Evolutionary conservation across 2,113 vertebrate genomes (phyloP).

Genomic region (Scalopus aquaticus): DNA sequence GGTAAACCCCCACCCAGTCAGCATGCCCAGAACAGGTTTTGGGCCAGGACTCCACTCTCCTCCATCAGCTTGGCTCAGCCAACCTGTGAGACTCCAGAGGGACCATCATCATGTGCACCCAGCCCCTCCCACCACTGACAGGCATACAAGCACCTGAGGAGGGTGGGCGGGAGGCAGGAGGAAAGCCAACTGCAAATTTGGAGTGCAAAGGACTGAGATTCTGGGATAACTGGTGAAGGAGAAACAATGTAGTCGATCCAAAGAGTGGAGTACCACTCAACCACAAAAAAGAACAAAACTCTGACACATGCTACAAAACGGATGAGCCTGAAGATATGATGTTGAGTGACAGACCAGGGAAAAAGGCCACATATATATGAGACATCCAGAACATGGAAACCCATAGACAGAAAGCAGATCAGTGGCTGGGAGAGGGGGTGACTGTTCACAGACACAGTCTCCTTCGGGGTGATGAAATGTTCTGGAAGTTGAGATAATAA

Average conservation of each 20-base stretch:
- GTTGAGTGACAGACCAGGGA: no score
- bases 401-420: no score
- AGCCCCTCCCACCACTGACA: no score
- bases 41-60: not conserved
- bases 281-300: not conserved
- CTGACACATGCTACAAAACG: not conserved
- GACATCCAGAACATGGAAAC: no score
- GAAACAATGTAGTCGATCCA: not conserved
- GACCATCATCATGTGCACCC: fast-evolving
- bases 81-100: not conserved
- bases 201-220: not conserved
- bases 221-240: not conserved
- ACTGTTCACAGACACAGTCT: not conserved
- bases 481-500: not conserved
- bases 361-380: no score
- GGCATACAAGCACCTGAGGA: no score
- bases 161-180: not conserved
- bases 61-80: not conserved
- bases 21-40: no score
- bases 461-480: not conserved
- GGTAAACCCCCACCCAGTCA: not conserved
- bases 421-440: no score
- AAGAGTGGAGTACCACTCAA: not conserved
- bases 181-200: not conserved
- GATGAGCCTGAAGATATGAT: no score